Evolutionary conservation across 2,113 vertebrate genomes (phyloP).

Genomic region (Clarias gariepinus): DNA sequence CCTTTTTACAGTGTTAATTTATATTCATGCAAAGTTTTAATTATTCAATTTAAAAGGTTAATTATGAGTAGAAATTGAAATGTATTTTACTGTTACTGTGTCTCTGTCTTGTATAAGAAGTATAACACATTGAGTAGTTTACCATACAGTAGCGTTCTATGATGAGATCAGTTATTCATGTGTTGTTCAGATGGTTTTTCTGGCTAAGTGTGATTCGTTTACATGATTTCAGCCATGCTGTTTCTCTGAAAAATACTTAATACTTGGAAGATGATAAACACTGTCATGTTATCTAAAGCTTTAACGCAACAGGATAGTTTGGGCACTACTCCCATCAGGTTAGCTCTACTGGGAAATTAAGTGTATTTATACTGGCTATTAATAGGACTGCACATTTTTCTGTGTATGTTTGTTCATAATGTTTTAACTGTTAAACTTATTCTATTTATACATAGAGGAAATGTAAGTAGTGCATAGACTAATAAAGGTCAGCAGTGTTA

Average conservation of each 20-base stretch:
- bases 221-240: not conserved
- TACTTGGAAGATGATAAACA: not conserved
- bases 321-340: slow-evolving; percentile 9
- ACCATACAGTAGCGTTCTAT: not conserved
- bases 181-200: not conserved
- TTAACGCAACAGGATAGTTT: not conserved
- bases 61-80: not conserved
- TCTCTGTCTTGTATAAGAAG: not conserved
- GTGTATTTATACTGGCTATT: slow-evolving; percentile 15
- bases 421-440: not conserved
- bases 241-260: not conserved
- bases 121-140: not conserved
- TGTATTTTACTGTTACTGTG: not conserved
- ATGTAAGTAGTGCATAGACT: not conserved
- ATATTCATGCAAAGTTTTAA: too few relatives aligned
- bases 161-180: not conserved
- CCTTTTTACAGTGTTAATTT: not conserved
- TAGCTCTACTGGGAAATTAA: slow-evolving; percentile 7
- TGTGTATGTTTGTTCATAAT: not conserved
- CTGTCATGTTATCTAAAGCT: not conserved
- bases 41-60: not conserved
- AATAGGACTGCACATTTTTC: not conserved
- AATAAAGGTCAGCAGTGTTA: not conserved
- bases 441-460: not conserved
- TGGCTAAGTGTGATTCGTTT: not conserved